Percentiles rank a stretch among this genome's conserved stretches.
These are phyloP conservation scores for Oncorhynchus nerka DNA, from an alignment of 2,113 vertebrate genomes.

Conservation along the genomic window DNA sequence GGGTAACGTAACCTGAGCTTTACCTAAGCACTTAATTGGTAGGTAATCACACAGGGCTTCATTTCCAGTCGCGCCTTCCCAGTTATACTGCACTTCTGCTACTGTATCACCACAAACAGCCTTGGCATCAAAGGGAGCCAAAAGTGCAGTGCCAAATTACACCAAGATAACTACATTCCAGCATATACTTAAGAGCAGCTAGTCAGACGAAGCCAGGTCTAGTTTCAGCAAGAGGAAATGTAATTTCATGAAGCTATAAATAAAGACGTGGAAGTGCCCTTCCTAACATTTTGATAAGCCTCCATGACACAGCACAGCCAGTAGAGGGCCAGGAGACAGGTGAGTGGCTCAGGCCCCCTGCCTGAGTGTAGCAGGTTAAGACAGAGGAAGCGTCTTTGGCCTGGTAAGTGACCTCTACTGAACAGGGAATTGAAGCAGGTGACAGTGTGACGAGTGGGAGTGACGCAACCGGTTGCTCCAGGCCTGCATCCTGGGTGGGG, in stretches of 20 bases:
- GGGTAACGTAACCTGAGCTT: constrained; percentile 28
- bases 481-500: neutral
- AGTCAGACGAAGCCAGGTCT: neutral
- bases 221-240: neutral
- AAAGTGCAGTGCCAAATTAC: neutral
- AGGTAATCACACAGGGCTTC: constrained; percentile 23
- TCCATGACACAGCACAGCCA: neutral
- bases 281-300: neutral
- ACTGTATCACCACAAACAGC: neutral
- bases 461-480: constrained; percentile 1
- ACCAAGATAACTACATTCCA: neutral
- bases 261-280: neutral
- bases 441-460: neutral
- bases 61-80: constrained; percentile 16
- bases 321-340: neutral
- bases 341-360: neutral
- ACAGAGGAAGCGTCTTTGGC: neutral
- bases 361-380: neutral
- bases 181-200: neutral
- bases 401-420: neutral
- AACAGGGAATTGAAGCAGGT: neutral
- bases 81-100: neutral
- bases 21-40: constrained; percentile 47
- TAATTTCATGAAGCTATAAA: neutral
- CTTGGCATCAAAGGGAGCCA: neutral